phyloP scores from a whole-genome alignment of 1,140 invertebrate genomes.

The Zaprionus taronus region DNA sequence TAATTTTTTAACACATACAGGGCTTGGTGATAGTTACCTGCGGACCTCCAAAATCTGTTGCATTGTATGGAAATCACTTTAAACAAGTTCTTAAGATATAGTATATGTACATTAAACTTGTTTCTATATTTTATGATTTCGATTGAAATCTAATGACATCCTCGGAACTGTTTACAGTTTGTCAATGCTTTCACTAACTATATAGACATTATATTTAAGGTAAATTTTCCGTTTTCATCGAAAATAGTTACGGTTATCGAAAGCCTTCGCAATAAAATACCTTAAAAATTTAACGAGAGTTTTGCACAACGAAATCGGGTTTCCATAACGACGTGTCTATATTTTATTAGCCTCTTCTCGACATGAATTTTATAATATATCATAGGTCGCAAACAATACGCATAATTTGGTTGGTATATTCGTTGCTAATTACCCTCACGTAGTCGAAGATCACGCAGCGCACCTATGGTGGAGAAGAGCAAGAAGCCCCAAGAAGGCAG shows the following conservation, averaged over 20 bases:
- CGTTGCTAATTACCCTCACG: conserved; percentile 74
- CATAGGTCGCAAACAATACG: conserved; percentile 26
- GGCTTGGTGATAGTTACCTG: too few relatives aligned
- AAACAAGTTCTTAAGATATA: too few relatives aligned
- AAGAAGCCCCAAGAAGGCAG: not conserved
- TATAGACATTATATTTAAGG: not conserved
- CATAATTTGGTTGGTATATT: conserved; percentile 40
- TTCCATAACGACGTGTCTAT: not conserved
- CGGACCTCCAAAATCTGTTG: too few relatives aligned
- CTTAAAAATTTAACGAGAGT: not conserved
- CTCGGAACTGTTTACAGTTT: too few relatives aligned
- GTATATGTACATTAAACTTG: too few relatives aligned
- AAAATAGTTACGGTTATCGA: not conserved
- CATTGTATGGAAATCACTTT: too few relatives aligned
- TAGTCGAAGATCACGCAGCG: conserved; percentile 39
- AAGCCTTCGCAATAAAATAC: not conserved
- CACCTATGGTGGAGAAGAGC: not conserved
- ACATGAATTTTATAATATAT: not conserved
- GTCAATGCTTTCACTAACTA: not conserved
- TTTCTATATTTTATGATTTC: too few relatives aligned
- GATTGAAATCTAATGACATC: too few relatives aligned
- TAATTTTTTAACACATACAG: too few relatives aligned
- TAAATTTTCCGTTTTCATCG: not conserved
- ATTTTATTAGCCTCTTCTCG: not conserved
- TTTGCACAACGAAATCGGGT: not conserved